Evolutionary conservation across 2,888 invertebrate species (phyloP).

Genomic region (Hemaris fuciformis): DNA sequence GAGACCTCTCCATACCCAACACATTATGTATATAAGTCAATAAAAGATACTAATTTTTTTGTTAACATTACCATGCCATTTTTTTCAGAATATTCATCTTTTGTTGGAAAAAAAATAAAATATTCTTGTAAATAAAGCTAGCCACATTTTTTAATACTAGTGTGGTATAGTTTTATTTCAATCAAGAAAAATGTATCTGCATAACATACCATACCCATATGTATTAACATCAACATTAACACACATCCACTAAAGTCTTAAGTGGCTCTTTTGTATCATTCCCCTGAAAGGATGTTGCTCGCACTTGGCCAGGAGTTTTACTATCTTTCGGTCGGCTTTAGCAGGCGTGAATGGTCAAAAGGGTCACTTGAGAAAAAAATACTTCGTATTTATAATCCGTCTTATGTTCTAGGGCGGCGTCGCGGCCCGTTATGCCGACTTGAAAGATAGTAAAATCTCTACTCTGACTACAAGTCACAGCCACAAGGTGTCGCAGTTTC

Average conservation of each 20-base stretch:
- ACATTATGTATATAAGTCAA: background rate
- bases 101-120: background rate
- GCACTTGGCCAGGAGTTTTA: slow-evolving; percentile 80
- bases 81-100: background rate
- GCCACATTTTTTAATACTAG: background rate
- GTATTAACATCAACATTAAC: background rate
- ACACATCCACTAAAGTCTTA: slow-evolving; percentile 18
- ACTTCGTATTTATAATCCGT: slow-evolving; percentile 38
- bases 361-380: slow-evolving; percentile 29
- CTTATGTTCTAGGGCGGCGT: slow-evolving; percentile 83
- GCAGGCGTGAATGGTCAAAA: slow-evolving; percentile 44
- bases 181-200: background rate
- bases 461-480: slow-evolving; percentile 92
- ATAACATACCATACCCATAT: background rate
- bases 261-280: slow-evolving; percentile 49
- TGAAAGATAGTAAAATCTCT: slow-evolving; percentile 95
- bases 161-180: background rate
- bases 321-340: slow-evolving; percentile 80
- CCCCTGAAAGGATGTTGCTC: slow-evolving; percentile 39
- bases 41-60: background rate
- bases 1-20: background rate
- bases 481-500: slow-evolving; percentile 96
- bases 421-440: slow-evolving; percentile 89
- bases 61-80: background rate
- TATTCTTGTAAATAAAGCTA: background rate